Percentiles rank a stretch among this genome's conserved stretches.
phyloP scores from a whole-genome alignment of 2,888 invertebrate species.

The Mesoligia furuncula region DNA sequence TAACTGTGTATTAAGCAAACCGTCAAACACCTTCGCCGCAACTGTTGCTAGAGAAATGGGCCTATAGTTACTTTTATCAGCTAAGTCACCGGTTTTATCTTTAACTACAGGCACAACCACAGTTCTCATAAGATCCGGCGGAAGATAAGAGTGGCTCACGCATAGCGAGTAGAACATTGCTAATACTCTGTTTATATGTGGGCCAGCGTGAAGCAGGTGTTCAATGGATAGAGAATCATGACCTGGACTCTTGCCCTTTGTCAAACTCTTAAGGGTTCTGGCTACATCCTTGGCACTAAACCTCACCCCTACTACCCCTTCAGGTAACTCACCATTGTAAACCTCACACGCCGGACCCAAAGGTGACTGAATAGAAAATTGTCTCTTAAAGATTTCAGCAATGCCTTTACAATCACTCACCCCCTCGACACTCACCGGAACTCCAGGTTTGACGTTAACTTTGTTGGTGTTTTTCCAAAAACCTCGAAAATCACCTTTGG shows the following conservation, averaged over 20 bases:
- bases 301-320: neutral
- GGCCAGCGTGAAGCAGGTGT: neutral
- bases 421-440: no score
- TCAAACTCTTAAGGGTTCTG: no score
- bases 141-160: neutral
- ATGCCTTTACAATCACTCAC: neutral
- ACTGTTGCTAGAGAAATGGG: no score
- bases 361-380: constrained; percentile 3
- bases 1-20: no score
- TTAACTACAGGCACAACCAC: neutral
- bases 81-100: neutral
- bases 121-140: neutral
- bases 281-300: no score
- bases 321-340: neutral
- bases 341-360: neutral
- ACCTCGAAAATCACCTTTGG: neutral
- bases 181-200: neutral
- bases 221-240: neutral
- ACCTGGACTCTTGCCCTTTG: no score
- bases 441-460: neutral
- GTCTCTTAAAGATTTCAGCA: neutral
- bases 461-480: neutral
- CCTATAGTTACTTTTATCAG: neutral
- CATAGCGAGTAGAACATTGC: neutral
- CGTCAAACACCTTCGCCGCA: no score